Percentiles rank a stretch among this genome's conserved stretches.
Evolutionary conservation across 2,113 vertebrate genomes (phyloP).

Genomic region (Clarias magur): DNA sequence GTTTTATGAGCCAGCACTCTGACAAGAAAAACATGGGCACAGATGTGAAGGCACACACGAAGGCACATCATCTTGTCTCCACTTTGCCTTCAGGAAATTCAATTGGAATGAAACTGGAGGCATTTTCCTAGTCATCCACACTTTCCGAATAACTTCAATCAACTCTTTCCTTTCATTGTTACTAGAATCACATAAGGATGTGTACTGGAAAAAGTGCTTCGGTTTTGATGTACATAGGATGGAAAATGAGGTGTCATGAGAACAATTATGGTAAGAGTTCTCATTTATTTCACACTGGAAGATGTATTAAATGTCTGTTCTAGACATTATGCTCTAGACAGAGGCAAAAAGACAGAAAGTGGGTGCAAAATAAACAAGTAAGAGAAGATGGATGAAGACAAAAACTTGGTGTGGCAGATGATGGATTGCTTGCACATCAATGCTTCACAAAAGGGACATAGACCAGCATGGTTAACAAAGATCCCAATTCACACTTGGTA

Average conservation of each 20-base stretch:
- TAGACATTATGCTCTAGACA: neutral
- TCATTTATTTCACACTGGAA: neutral
- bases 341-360: neutral
- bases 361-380: neutral
- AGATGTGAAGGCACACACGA: neutral
- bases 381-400: neutral
- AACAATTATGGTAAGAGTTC: slow-evolving; percentile 39
- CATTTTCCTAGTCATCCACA: slow-evolving; percentile 76
- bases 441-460: neutral
- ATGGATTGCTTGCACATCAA: slow-evolving; percentile 67
- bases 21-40: neutral
- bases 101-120: slow-evolving; percentile 76
- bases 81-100: slow-evolving; percentile 50
- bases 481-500: neutral
- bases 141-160: slow-evolving; percentile 73
- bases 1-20: neutral
- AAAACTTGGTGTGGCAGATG: slow-evolving; percentile 66
- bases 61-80: neutral
- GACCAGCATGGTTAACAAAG: neutral
- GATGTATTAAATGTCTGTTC: neutral
- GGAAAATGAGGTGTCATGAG: slow-evolving; percentile 57
- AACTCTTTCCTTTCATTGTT: slow-evolving; percentile 64
- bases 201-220: neutral
- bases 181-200: neutral
- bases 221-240: slow-evolving; percentile 58